Percentiles rank a stretch among this genome's conserved stretches.
Conservation (phyloP, 2,113 vertebrate species). For the Bubo scandiacus region DNA sequence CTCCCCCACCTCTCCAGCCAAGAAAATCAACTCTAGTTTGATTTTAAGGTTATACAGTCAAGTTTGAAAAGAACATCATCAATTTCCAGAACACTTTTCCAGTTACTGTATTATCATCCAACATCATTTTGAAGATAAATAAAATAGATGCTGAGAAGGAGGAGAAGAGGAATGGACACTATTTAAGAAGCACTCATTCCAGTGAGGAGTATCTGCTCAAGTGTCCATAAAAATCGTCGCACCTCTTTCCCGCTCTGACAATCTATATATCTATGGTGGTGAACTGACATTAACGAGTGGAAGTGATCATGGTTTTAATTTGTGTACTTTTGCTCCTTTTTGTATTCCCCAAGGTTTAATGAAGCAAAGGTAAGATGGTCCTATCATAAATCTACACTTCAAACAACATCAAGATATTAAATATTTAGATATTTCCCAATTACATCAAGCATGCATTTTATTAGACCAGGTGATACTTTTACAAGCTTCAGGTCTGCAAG, state of each 20-base stretch:
- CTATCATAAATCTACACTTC: background rate
- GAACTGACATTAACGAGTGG: fast-evolving
- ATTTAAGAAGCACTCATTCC: background rate
- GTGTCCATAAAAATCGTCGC: background rate
- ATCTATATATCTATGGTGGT: background rate
- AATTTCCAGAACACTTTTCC: background rate
- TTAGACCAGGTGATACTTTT: background rate
- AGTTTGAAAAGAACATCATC: background rate
- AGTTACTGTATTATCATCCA: background rate
- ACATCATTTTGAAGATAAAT: background rate
- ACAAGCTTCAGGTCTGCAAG: background rate
- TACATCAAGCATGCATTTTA: background rate
- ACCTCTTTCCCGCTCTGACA: background rate
- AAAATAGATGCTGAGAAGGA: background rate
- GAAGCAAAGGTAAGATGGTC: background rate
- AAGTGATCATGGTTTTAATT: background rate
- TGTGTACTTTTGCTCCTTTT: background rate
- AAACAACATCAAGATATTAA: background rate
- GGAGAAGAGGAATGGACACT: background rate
- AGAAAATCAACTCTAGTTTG: background rate
- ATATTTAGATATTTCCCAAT: background rate
- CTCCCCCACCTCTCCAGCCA: background rate
- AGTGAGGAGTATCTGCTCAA: background rate
- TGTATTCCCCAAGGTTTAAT: background rate
- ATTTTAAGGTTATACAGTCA: background rate